These are phyloP conservation scores for Dicrostonyx torquatus DNA, from an alignment of 2,797 vertebrate genomes.

Conservation along the genomic window DNA sequence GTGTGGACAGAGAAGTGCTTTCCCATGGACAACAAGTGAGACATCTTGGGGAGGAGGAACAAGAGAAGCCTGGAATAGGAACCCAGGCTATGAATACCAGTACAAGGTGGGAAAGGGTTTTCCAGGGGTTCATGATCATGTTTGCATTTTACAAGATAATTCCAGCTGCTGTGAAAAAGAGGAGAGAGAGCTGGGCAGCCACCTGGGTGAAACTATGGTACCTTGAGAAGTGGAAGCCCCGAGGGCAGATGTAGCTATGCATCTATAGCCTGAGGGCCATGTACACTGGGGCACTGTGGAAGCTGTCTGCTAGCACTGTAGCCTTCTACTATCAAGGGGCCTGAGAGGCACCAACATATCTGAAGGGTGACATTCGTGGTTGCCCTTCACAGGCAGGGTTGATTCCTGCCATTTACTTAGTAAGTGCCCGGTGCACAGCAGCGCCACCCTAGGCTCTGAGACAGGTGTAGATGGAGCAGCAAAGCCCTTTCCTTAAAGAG, in stretches of 20 bases:
- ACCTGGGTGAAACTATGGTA: neutral
- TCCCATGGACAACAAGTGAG: neutral
- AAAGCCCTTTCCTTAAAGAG: neutral
- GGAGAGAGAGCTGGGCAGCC: neutral
- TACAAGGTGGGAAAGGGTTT: neutral
- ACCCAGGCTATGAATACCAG: neutral
- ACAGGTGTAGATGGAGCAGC: neutral
- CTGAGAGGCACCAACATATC: neutral
- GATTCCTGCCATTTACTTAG: neutral
- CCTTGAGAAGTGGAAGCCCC: neutral
- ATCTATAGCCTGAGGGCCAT: accelerated
- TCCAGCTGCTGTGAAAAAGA: neutral
- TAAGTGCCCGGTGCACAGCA: neutral
- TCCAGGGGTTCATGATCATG: no score
- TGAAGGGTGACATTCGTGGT: accelerated
- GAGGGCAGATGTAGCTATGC: neutral
- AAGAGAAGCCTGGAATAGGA: neutral
- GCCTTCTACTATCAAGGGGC: neutral
- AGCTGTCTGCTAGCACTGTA: neutral
- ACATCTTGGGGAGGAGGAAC: neutral
- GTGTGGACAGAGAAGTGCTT: neutral
- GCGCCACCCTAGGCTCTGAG: neutral
- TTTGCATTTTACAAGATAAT: neutral
- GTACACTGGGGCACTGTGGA: neutral
- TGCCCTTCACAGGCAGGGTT: neutral